A percentile compares a stretch with the other conserved stretches of the same genome.
These are phyloP conservation scores for Sciaenops ocellatus DNA, from an alignment of 2,797 vertebrate species.

Conservation along the genomic window DNA sequence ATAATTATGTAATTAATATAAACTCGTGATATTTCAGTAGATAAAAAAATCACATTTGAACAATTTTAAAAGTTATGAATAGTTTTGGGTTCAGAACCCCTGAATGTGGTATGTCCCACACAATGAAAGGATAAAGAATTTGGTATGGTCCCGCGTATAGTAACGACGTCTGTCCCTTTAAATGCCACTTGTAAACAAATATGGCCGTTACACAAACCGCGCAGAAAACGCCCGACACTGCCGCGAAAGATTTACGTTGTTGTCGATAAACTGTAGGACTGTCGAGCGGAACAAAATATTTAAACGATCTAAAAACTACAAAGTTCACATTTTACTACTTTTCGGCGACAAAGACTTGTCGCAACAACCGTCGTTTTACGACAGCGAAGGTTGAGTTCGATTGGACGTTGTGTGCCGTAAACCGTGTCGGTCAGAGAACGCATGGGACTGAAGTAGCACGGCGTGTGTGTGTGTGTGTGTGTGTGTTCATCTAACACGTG, in stretches of 20 bases:
- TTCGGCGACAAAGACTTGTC: not conserved
- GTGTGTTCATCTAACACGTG: conserved; percentile 26
- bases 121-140: too few species aligned
- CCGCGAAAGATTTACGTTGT: not conserved
- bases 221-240: rapidly evolving
- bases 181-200: conserved; percentile 38
- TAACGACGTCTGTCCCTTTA: conserved; percentile 32
- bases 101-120: too few species aligned
- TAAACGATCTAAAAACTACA: not conserved
- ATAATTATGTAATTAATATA: not conserved
- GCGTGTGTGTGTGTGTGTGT: conserved; percentile 38
- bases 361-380: conserved; percentile 48
- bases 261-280: not conserved
- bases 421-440: conserved; percentile 32
- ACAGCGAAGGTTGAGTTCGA: conserved; percentile 13
- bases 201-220: not conserved
- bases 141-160: not conserved
- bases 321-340: not conserved
- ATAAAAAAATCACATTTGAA: not conserved
- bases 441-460: conserved; percentile 25
- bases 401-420: conserved; percentile 66
- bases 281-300: rapidly evolving
- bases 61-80: not conserved
- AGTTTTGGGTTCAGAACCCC: not conserved
- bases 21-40: not conserved